Evolutionary conservation across 2,888 invertebrate species (phyloP), one percentile per base, ranked within the genome.

Genomic region (Leuctra nigra): DNA sequence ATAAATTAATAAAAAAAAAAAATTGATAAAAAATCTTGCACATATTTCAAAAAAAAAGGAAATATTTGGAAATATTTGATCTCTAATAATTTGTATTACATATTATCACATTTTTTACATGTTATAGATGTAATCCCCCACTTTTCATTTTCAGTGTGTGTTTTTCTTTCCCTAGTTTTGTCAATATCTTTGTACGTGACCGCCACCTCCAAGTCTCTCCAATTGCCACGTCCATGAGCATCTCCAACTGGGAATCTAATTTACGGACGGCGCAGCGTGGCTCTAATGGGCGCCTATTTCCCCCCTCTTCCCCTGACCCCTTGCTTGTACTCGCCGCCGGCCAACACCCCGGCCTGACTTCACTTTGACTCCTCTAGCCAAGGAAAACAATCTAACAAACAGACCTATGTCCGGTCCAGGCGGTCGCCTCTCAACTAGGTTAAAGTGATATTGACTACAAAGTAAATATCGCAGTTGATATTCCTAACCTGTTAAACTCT

Each of bases 261-360:
- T 44, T 44, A 44, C 44, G 23, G 2, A 23, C 6, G 4, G 44
- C 44, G 44, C 44, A 44, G 23, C 44, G 44, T 44, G 44, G 44
- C 44, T 44, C 44, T 44, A 44, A 44, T 44, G 44, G 44, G 44
- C 20, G 20, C 39, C 39, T 39, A 77, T 50, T 76, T 67, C 36
- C 75, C 75, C 75, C 75, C 75, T 1, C 74, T 73, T 63, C 72
- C 70, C 60, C 62, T 59, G 61, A 55, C 59, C 56, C 54, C 52
- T 62, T 73, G 72, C 64, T 72, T 72, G 65, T 73, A 74, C 61
- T 77, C 77, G 44, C 41, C 50, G 62, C 61, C 59, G 53, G 59
- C 58, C 59, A 60, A 59, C 66, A 63, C 68, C 68, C 65, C 53
- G 69, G 66, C 4, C 23, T 22, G 22, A 29, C 29, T 29, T n/a